Evolutionary conservation across 1,140 invertebrate genomes (phyloP).

Genomic region (Drosophila nannoptera): DNA sequence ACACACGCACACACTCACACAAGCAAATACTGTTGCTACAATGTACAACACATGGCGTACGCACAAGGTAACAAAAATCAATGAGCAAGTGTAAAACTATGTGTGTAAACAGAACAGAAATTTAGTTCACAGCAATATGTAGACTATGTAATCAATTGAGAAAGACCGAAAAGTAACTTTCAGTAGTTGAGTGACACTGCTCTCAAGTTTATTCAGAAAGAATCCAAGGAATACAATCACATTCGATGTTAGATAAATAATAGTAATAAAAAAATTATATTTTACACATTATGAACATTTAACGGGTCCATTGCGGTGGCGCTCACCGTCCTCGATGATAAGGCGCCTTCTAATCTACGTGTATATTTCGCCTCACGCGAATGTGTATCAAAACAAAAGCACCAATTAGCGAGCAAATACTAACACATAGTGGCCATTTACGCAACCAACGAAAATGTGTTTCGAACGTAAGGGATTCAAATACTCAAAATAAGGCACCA

Average conservation of each 20-base stretch:
- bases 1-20: conserved; percentile 10
- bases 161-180: conserved; percentile 21
- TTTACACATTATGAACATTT: conserved; percentile 4
- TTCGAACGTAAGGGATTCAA: conserved; percentile 34
- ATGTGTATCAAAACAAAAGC: conserved; percentile 70
- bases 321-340: conserved; percentile 25
- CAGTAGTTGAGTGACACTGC: no score
- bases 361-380: conserved; percentile 28
- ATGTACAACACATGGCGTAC: conserved; percentile 22
- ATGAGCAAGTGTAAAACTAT: conserved; percentile 57
- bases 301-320: not conserved
- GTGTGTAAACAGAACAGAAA: conserved; percentile 65
- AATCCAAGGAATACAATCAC: conserved; percentile 29
- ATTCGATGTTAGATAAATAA: not conserved
- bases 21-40: conserved; percentile 30
- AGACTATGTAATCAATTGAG: conserved; percentile 54
- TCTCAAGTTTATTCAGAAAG: conserved; percentile 16
- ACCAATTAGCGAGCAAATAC: conserved; percentile 61
- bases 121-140: conserved; percentile 30
- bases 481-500: conserved; percentile 5
- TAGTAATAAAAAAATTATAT: conserved; percentile 1
- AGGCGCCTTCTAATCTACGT: conserved; percentile 21
- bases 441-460: conserved; percentile 34
- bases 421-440: conserved; percentile 24
- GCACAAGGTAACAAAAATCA: conserved; percentile 63